These are phyloP conservation scores for Bovichtus diacanthus DNA, from an alignment of 2,797 vertebrate genomes.

Conservation along the genomic window DNA sequence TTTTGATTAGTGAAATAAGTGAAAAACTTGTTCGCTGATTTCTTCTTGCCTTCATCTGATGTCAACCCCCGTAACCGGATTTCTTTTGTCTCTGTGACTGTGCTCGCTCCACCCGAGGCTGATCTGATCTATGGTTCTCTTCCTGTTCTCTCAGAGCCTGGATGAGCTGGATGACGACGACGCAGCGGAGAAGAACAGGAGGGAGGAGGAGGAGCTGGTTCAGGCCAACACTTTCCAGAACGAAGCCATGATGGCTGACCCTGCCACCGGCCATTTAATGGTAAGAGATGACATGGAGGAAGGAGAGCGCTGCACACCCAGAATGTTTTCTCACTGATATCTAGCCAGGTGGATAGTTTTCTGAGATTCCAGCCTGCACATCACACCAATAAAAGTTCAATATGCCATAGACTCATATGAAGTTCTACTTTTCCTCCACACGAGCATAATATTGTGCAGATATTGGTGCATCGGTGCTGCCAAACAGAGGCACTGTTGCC, in stretches of 20 bases:
- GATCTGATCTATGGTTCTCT: not conserved
- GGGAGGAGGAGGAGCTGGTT: slow-evolving; percentile 91
- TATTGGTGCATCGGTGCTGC: slow-evolving; percentile 48
- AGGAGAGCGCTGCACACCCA: not conserved
- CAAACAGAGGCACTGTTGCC: slow-evolving; percentile 81
- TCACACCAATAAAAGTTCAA: no score
- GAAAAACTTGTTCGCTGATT: not conserved
- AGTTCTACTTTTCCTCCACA: not conserved
- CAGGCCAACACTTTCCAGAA: slow-evolving; percentile 96
- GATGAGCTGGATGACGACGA: slow-evolving; percentile 98
- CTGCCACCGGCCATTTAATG: slow-evolving; percentile 80
- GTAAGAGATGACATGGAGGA: slow-evolving; percentile 75
- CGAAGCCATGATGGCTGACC: slow-evolving; percentile 88
- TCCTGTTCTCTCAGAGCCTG: slow-evolving; percentile 86
- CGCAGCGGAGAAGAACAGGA: slow-evolving; percentile 89
- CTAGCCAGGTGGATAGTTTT: no score
- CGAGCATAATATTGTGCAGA: slow-evolving; percentile 10
- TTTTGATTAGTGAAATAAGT: slow-evolving; percentile 7
- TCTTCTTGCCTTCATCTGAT: not conserved
- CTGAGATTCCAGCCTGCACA: no score
- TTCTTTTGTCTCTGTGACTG: not conserved
- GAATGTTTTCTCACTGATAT: not conserved
- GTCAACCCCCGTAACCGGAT: not conserved
- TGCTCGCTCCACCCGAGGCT: not conserved
- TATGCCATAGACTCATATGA: no score